Base-by-base conservation (phyloP, 2,888 invertebrate genomes). In the Perizoma affinitatum region DNA sequence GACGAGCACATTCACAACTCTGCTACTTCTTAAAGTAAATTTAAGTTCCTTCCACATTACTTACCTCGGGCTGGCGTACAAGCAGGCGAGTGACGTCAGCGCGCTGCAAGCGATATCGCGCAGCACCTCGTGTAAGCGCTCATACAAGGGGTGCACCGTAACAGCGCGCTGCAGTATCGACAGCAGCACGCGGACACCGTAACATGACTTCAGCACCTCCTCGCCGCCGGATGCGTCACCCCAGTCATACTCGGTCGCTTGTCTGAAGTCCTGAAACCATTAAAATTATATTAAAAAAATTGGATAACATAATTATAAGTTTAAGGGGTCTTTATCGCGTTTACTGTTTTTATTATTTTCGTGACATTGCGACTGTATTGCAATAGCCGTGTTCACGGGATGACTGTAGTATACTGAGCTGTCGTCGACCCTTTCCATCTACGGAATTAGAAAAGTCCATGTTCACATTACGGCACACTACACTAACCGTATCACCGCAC, bases 231-330 rank as follows among this genome's bases (percentile, higher is more conserved):
- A 61, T 0, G 53, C 11, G 63, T 81, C 85, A 7, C 80, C 80
- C 87, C 87, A 88, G 11, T 79, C 78, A 61, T 74, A 61, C 0
- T 76, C 72, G 0, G 76, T 79, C 0, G 80, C 78, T 9, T 73
- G 61, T 0, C 65, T 72, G 56, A 88, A 73, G 40, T 90, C 87
- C 90, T 90, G 56, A 0, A 46, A 58, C 36, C 5, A 9, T 22
- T 22, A 3, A 22, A 22, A 22, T 22, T 22, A n/a, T n/a, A n/a
- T n/a, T n/a, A n/a, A n/a, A n/a, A n/a, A n/a, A n/a, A 40, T 44
- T 4, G 35, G 6, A 41, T 50, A 74, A 36, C 36, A 36, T 36
- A 36, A 36, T n/a, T n/a, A n/a, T n/a, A n/a, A n/a, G n/a, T n/a
- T n/a, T n/a, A n/a, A n/a, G n/a, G n/a, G n/a, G n/a, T n/a, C n/a